These are phyloP conservation scores for Anticlea derivata DNA, from an alignment of 2,888 invertebrate genomes.

Conservation along the genomic window DNA sequence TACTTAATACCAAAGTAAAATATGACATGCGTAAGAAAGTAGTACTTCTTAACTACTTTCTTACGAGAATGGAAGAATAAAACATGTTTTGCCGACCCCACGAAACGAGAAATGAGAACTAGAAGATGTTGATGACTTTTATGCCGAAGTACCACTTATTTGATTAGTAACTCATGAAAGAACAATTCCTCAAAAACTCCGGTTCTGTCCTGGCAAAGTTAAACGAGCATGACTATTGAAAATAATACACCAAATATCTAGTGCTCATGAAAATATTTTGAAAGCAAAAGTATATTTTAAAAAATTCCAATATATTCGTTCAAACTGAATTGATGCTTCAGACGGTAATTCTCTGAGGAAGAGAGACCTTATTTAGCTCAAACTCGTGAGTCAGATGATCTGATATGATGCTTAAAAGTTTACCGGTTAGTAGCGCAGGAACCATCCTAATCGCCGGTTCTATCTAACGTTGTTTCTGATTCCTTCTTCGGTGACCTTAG, in stretches of 20 bases:
- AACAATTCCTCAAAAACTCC: background rate
- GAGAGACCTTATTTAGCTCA: conserved; percentile 37
- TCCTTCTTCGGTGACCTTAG: conserved; percentile 31
- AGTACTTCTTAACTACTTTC: too few relatives aligned
- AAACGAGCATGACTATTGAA: background rate
- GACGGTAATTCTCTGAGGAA: conserved; percentile 27
- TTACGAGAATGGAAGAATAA: too few relatives aligned
- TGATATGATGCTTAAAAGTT: conserved; percentile 39
- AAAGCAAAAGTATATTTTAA: conserved; percentile 24
- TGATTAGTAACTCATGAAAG: too few relatives aligned
- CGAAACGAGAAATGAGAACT: too few relatives aligned
- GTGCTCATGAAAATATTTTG: background rate
- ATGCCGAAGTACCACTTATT: too few relatives aligned
- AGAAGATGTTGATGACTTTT: too few relatives aligned
- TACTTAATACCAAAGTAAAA: too few relatives aligned
- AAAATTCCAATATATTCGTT: conserved; percentile 9
- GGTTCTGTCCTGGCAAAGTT: background rate
- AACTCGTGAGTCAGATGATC: conserved; percentile 40
- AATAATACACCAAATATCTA: background rate
- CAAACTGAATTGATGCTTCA: conserved; percentile 11
- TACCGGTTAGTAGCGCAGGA: conserved; percentile 40
- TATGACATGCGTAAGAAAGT: too few relatives aligned
- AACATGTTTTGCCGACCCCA: too few relatives aligned
- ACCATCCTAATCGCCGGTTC: conserved; percentile 31
- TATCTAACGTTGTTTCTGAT: conserved; percentile 37